Evolutionary conservation across 2,888 invertebrate genomes (phyloP).

Genomic region (Ophioninae sp.): DNA sequence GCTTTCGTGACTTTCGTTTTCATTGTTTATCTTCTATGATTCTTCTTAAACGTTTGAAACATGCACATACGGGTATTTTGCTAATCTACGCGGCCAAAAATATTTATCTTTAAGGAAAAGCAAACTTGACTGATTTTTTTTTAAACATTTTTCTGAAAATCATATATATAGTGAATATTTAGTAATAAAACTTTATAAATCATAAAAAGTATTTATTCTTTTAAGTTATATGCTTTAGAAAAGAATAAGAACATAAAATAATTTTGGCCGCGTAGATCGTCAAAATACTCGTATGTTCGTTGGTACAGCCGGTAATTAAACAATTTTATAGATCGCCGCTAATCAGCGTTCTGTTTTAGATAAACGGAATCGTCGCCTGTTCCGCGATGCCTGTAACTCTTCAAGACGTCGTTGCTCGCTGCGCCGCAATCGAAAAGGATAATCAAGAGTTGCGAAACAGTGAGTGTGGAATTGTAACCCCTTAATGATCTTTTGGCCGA

Average conservation of each 20-base stretch:
- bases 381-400: conserved; percentile 82
- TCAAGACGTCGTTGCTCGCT: conserved; percentile 83
- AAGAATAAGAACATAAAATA: too few relatives aligned
- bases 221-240: too few relatives aligned
- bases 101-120: too few relatives aligned
- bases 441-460: conserved; percentile 82
- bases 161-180: too few relatives aligned
- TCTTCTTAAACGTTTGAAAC: not conserved
- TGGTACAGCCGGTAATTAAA: not conserved
- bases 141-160: too few relatives aligned
- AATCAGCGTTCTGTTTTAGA: conserved; percentile 81
- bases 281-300: too few relatives aligned
- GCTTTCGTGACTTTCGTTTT: not conserved
- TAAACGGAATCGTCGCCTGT: conserved; percentile 85
- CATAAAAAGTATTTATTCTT: too few relatives aligned
- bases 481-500: conserved; percentile 9
- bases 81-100: too few relatives aligned
- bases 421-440: conserved; percentile 84
- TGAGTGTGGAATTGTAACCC: conserved; percentile 62
- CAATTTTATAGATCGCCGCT: not conserved
- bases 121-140: too few relatives aligned
- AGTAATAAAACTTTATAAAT: too few relatives aligned
- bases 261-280: too few relatives aligned
- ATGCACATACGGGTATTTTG: too few relatives aligned
- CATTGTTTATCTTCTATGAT: conserved; percentile 28